phyloP scores from a whole-genome alignment of 2,113 vertebrate species.

The Tricholaema leucomelas region DNA sequence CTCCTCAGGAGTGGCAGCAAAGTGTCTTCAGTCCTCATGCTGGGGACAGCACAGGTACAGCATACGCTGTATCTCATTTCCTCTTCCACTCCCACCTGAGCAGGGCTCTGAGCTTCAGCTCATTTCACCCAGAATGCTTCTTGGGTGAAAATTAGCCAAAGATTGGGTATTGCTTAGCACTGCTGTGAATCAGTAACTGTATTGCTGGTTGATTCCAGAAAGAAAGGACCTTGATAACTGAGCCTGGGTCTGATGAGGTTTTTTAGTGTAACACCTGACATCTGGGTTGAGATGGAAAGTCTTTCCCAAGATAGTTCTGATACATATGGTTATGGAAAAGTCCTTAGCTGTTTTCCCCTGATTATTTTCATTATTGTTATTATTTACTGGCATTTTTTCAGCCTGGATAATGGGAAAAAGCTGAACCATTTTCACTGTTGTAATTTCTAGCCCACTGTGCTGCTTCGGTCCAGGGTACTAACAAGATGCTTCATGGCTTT shows the following conservation, averaged over 20 bases:
- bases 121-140: neutral
- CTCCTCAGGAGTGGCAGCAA: neutral
- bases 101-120: neutral
- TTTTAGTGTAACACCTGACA: neutral
- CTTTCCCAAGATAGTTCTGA: neutral
- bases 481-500: neutral
- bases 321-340: neutral
- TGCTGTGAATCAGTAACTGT: neutral
- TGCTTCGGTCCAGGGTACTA: neutral
- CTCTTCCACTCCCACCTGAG: neutral
- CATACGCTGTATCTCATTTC: accelerated
- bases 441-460: neutral
- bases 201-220: neutral
- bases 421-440: neutral
- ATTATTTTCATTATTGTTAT: neutral
- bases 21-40: accelerated
- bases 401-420: neutral
- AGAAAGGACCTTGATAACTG: neutral
- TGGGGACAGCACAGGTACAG: neutral
- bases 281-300: constrained; percentile 1
- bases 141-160: neutral
- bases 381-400: neutral
- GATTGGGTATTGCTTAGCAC: accelerated
- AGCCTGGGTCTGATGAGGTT: neutral
- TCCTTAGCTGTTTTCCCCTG: neutral